Evolutionary conservation across 2,113 vertebrate genomes (phyloP).

Genomic region (Catharus bicknelli): DNA sequence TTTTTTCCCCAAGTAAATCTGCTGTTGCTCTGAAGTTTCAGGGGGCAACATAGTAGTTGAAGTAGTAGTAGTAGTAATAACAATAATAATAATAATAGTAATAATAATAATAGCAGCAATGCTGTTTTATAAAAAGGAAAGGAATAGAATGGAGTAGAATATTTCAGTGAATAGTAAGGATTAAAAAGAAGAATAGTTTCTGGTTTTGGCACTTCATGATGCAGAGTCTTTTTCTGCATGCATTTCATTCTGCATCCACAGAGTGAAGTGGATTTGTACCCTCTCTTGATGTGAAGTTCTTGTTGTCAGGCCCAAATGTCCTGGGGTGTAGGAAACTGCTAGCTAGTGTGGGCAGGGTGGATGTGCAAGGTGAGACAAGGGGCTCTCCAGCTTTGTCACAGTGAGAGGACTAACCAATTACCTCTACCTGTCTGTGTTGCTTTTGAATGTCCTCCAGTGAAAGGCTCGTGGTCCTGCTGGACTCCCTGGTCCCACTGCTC

Average conservation of each 20-base stretch:
- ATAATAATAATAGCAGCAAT: not conserved
- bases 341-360: not conserved
- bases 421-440: not conserved
- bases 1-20: not conserved
- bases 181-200: not conserved
- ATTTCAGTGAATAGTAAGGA: not conserved
- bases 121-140: not conserved
- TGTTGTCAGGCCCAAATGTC: not conserved
- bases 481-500: conserved; percentile 95
- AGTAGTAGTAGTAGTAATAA: rapidly evolving
- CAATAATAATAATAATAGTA: not conserved
- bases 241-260: not conserved
- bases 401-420: not conserved
- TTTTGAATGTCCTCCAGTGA: conserved; percentile 76
- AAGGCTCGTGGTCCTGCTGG: conserved; percentile 97
- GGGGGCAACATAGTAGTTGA: not conserved
- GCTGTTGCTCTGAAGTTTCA: not conserved
- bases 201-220: not conserved
- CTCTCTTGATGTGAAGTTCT: not conserved
- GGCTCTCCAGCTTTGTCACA: not conserved
- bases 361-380: not conserved
- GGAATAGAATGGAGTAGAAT: not conserved
- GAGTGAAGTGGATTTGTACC: not conserved
- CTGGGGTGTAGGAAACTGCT: not conserved
- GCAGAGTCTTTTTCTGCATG: not conserved